These are phyloP conservation scores for Fistularia tabacaria DNA, from an alignment of 2,797 vertebrate genomes.

Conservation along the genomic window DNA sequence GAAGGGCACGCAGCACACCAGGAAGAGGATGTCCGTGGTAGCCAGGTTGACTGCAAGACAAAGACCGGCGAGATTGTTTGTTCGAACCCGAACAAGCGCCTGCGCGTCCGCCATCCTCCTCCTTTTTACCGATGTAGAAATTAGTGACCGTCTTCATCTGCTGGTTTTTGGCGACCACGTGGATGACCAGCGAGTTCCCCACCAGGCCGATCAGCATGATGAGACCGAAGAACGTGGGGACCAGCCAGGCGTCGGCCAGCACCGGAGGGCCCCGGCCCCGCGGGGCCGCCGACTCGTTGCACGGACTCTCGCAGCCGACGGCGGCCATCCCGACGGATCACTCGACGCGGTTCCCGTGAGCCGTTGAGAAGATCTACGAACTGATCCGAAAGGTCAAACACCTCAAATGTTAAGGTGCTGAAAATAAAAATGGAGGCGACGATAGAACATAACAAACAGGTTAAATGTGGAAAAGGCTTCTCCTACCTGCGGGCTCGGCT, in stretches of 20 bases:
- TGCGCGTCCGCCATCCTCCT: no score
- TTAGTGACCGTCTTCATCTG: constrained; percentile 77
- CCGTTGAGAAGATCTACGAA: background rate
- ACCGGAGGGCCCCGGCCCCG: constrained; percentile 31
- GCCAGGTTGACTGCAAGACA: constrained; percentile 71
- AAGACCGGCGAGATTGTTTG: background rate
- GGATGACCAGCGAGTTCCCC: constrained; percentile 72
- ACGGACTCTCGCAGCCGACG: constrained; percentile 17
- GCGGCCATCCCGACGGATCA: no score
- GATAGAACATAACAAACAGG: no score
- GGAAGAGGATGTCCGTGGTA: constrained; percentile 75
- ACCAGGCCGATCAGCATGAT: constrained; percentile 71
- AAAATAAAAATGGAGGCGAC: no score
- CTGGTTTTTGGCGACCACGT: constrained; percentile 70
- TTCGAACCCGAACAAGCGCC: background rate
- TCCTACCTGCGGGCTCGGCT: no score
- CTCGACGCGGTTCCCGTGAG: no score
- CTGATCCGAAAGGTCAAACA: no score
- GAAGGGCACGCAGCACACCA: constrained; percentile 80
- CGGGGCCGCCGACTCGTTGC: constrained; percentile 36
- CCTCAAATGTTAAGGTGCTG: no score
- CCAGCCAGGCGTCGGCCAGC: constrained; percentile 72
- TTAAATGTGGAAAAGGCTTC: no score
- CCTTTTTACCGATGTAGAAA: constrained; percentile 65
- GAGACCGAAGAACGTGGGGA: constrained; percentile 68